Evolutionary conservation across 2,888 invertebrate species (phyloP).

Genomic region (Drosophila paramelanica): DNA sequence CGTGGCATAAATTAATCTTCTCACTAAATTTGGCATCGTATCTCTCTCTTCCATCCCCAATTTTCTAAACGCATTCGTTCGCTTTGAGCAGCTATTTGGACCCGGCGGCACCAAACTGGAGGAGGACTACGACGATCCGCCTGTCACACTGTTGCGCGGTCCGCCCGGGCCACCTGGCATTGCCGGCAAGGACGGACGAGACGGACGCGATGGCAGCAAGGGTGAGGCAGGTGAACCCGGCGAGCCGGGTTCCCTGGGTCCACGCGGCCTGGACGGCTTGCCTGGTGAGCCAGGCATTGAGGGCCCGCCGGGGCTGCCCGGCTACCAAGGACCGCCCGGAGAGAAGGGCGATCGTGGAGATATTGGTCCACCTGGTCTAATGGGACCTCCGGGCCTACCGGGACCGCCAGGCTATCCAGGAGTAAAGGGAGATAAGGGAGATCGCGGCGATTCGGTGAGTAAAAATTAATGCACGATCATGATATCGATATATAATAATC

Average conservation of each 20-base stretch:
- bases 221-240: slow-evolving; percentile 90
- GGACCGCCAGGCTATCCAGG: slow-evolving; percentile 95
- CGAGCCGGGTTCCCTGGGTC: slow-evolving; percentile 90
- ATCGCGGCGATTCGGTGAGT: slow-evolving; percentile 96
- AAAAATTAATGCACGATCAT: background rate
- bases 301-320: slow-evolving; percentile 92
- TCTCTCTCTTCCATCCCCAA: slow-evolving; percentile 40
- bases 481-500: slow-evolving; percentile 8
- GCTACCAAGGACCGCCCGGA: slow-evolving; percentile 93
- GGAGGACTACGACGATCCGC: slow-evolving; percentile 85
- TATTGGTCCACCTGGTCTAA: slow-evolving; percentile 96
- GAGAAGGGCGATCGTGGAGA: slow-evolving; percentile 92
- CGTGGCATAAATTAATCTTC: slow-evolving; percentile 75
- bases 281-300: slow-evolving; percentile 93
- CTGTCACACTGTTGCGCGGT: slow-evolving; percentile 87
- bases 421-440: slow-evolving; percentile 95
- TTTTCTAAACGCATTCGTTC: slow-evolving; percentile 26
- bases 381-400: slow-evolving; percentile 95
- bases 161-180: slow-evolving; percentile 88
- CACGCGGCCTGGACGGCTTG: slow-evolving; percentile 90
- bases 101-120: slow-evolving; percentile 85
- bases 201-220: slow-evolving; percentile 85
- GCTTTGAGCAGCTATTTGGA: slow-evolving; percentile 83
- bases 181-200: slow-evolving; percentile 84
- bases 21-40: slow-evolving; percentile 63